phyloP scores from a whole-genome alignment of 1,140 invertebrate species.

The Chlorops oryzae region DNA sequence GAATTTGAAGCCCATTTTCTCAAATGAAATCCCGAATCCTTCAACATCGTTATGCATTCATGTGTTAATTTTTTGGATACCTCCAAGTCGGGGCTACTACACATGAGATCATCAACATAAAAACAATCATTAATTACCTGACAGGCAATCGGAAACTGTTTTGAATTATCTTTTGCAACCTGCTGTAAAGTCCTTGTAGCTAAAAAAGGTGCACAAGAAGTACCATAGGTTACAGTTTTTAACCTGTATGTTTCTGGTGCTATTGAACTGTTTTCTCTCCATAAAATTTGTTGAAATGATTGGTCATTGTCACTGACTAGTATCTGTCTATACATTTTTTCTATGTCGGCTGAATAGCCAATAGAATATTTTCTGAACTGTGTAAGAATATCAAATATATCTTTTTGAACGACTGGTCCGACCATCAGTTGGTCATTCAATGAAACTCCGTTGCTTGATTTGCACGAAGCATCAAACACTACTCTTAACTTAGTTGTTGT shows the following conservation, averaged over 20 bases:
- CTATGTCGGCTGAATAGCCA: constrained; percentile 27
- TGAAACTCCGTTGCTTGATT: constrained; percentile 28
- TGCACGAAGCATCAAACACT: constrained; percentile 45
- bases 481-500: no score
- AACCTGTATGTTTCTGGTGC: neutral
- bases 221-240: constrained; percentile 9
- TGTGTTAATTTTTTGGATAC: neutral
- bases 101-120: constrained; percentile 13
- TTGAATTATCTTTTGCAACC: neutral
- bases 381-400: constrained; percentile 36
- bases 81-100: neutral
- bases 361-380: constrained; percentile 29
- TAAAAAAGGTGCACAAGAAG: constrained; percentile 8
- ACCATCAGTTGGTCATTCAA: constrained; percentile 34
- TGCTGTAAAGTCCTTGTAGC: constrained; percentile 5
- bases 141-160: neutral
- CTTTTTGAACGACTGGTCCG: constrained; percentile 31
- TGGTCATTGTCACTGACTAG: neutral
- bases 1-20: constrained; percentile 30
- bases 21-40: constrained; percentile 20
- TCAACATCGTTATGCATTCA: constrained; percentile 12
- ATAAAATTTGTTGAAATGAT: constrained; percentile 10
- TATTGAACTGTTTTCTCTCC: neutral
- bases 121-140: neutral
- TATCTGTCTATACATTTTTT: constrained; percentile 41